Base-by-base conservation (phyloP, 2,888 invertebrate genomes). In the Antheraea assamensis region DNA sequence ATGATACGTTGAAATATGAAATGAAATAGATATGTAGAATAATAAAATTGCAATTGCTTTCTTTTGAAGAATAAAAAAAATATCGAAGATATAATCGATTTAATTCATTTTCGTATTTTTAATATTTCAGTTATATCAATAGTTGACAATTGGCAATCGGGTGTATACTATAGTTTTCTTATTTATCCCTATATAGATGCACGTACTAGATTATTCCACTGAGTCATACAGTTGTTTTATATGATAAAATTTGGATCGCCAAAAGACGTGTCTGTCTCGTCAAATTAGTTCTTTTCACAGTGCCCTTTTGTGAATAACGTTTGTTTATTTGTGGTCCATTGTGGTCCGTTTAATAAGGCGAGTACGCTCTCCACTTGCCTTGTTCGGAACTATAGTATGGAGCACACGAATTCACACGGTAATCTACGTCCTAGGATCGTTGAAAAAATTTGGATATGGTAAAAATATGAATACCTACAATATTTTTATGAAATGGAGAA, bases 341-440 rank as follows among this genome's bases (percentile, higher is more conserved):
- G 89, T 88, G 83, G 79, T 73, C 74, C 78, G 80, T 87, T 88
- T 88, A 88, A 86, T 88, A 88, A 87, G 86, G 88, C 81, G 75
- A 85, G 83, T 83, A 79, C 76, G 82, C 87, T 88, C 87, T 88
- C 84, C 83, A 81, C 82, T 80, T n/a, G 77, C 88, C 88, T 78
- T 87, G 81, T 84, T 85, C 70, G 88, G 89, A 71, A 78, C 82
- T 83, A 83, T 79, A 81, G 81, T 79, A 81, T 84, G 84, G 87
- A 87, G 84, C 84, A 87, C 83, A 83, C 82, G 87, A 87, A 87
- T 89, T 89, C 87, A 87, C 89, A 87, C 85, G 89, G 81, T 71
- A 55, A 30, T 30, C 30, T 64, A 64, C 61, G 61, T 5, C 61
- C 21, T 17, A 27, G 61, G 30, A 64, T 27, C 17, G 27, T 17